Evolutionary conservation across 35 echinoderm and acorn worm genomes (phyloP), one percentile per base, ranked within the genome.

Genomic region (Ophiothrix spiculata): DNA sequence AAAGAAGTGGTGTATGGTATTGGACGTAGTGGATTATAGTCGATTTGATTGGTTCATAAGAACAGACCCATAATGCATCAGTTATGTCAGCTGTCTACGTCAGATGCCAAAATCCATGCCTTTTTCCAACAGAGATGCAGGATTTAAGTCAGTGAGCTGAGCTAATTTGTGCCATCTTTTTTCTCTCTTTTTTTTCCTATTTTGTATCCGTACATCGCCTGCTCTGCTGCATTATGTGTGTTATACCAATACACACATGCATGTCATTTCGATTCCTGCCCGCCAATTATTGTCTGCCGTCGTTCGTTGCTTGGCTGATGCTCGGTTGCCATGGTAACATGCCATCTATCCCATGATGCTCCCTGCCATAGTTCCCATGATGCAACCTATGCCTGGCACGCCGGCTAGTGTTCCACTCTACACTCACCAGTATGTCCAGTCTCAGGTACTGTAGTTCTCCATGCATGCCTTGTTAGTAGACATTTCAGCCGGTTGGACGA

Each of bases 281-380:
- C 39, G 56, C 37, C 84, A 64, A 84, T 33, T 31, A 31, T 39
- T 74, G n/a, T 85, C 35, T 78, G 38, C 49, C 76, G 76, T 79
- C 56, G n/a, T 85, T 73, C 37, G 49, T 64, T 79, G 85, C 73
- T 75, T 87, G 85, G 85, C 75, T 87, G 45, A 60, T 73, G 45
- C 31, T 35, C 79, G 82, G 80, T 83, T 90, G 80, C 54, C 80
- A 90, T 84, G 60, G 42, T 11, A 54, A 85, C 35, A 36, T 85
- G 8, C 39, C 56, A 38, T 40, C 78, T 75, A 19, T 74, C 14
- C 35, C 79, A 45, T 64, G 77, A 56, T 80, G 87, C 37, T 39
- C 23, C 37, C 40, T 64, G 80, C 80, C 80, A 82, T 84, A 92
- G 90, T 92, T 78, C 90, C 83, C 42, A 86, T 92, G 73, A 92